Evolutionary conservation across 2,113 vertebrate species (phyloP), one percentile per base, ranked within the genome.

Genomic region (Taxidea taxus): DNA sequence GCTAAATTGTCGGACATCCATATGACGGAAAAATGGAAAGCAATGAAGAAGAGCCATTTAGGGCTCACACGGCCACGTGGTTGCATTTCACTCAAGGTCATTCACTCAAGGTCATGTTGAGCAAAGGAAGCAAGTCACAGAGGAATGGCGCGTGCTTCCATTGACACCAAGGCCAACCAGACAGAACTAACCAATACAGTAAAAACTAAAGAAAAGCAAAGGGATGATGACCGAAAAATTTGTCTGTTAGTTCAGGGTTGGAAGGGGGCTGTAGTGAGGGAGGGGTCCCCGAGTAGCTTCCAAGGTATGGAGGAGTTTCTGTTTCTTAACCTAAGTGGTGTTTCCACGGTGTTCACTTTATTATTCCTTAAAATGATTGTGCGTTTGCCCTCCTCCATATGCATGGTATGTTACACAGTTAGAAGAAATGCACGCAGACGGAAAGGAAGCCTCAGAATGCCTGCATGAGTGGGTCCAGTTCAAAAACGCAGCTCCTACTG

Each of bases 381-480:
- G 1, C 4, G 18, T 64, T 12, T 12, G 14, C 11, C 9, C 77
- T 34, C 31, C 58, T 84, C 85, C 8, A 4, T 12, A 23, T 18
- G 18, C 3, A 0, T 29, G 23, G 29, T 14, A 3, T 3, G 1
- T 3, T 39, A 13, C 27, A 37, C 15, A 12, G 1, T 7, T 14
- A 44, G 18, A 47, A 37, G 54, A 72, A 34, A 6, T 8, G 49
- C 16, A 13, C 4, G 4, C 25, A 20, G 81, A 58, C 0, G 31
- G 0, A 37, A 49, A 49, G 29, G 74, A 34, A 25, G 18, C 16
- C 16, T 0, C 0, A 1, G 75, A 39, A 34, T 2, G 3, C 31
- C 0, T 1, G 3, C 0, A 0, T 6, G 78, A 21, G 6, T 23
- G n/a, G 58, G 58, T 37, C 49, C 18, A 54, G 29, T 37, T 70